Conservation (phyloP, 2,113 vertebrate genomes). For the Cheilinus undulatus region DNA sequence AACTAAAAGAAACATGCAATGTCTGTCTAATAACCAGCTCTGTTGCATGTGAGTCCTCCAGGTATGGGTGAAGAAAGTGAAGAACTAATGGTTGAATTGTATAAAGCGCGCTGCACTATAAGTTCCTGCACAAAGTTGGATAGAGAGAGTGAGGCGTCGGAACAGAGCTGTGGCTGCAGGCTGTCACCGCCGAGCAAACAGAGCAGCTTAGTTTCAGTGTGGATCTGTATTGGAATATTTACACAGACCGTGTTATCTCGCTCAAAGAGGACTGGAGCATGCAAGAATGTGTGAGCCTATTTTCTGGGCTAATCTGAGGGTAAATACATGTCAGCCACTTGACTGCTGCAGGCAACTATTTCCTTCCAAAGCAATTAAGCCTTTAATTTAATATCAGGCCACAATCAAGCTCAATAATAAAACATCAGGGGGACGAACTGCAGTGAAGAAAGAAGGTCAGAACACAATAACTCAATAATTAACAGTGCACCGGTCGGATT, state of each 20-base stretch:
- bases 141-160: neutral
- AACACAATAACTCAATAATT: neutral
- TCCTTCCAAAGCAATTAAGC: constrained; percentile 36
- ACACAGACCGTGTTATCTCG: constrained; percentile 37
- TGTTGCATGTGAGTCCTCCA: no score
- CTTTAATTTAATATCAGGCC: constrained; percentile 16
- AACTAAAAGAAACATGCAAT: no score
- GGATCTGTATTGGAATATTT: constrained; percentile 47
- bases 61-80: no score
- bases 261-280: constrained; percentile 7
- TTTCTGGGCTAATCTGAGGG: constrained; percentile 15
- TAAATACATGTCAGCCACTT: constrained; percentile 33
- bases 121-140: no score
- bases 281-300: neutral
- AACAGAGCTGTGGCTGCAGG: constrained; percentile 24
- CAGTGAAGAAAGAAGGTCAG: constrained; percentile 15
- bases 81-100: no score
- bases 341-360: constrained; percentile 31
- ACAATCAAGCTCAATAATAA: constrained; percentile 1
- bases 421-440: neutral
- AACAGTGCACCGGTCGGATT: constrained; percentile 3
- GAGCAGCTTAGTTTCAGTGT: constrained; percentile 33
- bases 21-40: no score
- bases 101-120: no score
- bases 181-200: constrained; percentile 47